Conservation (phyloP, 2,888 invertebrate genomes). For the Ferdinandea cuprea region DNA sequence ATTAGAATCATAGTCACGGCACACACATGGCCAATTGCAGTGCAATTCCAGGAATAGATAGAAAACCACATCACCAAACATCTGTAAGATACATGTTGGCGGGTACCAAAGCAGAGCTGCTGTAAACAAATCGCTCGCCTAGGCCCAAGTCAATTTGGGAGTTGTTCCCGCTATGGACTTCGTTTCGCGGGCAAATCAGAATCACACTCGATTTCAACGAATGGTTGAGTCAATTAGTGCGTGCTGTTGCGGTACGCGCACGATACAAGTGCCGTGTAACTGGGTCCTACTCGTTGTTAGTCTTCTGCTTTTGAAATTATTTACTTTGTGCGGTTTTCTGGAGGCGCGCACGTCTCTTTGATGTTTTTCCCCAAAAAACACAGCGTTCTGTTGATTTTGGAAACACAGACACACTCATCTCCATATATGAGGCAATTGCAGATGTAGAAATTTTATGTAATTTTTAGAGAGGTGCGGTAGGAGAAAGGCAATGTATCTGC, state of each 20-base stretch:
- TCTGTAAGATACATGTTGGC: slow-evolving; percentile 44
- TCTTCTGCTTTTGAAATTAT: slow-evolving; percentile 70
- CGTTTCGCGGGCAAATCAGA: slow-evolving; percentile 11
- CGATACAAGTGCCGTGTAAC: slow-evolving; percentile 20
- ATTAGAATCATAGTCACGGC: slow-evolving; percentile 45
- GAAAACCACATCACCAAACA: slow-evolving; percentile 52
- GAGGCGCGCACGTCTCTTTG: slow-evolving; percentile 62
- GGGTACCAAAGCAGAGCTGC: neutral
- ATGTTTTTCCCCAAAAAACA: slow-evolving; percentile 50
- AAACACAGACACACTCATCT: neutral
- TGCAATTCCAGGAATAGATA: slow-evolving; percentile 58
- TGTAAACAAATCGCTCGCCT: slow-evolving; percentile 71
- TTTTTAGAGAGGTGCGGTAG: slow-evolving; percentile 11
- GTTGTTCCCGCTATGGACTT: slow-evolving; percentile 23
- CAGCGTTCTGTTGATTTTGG: neutral
- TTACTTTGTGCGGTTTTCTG: slow-evolving; percentile 65
- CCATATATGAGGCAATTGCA: slow-evolving; percentile 55
- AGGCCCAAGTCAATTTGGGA: slow-evolving; percentile 58
- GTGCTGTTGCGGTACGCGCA: slow-evolving; percentile 28
- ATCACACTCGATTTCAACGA: slow-evolving; percentile 13
- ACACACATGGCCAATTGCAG: slow-evolving; percentile 50
- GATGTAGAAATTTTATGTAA: slow-evolving; percentile 54
- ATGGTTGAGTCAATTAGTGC: slow-evolving; percentile 66
- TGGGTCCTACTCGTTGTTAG: slow-evolving; percentile 19
- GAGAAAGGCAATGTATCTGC: neutral